These are phyloP conservation scores for Aleiodes alternator DNA, from an alignment of 2,888 invertebrate genomes.

Conservation along the genomic window DNA sequence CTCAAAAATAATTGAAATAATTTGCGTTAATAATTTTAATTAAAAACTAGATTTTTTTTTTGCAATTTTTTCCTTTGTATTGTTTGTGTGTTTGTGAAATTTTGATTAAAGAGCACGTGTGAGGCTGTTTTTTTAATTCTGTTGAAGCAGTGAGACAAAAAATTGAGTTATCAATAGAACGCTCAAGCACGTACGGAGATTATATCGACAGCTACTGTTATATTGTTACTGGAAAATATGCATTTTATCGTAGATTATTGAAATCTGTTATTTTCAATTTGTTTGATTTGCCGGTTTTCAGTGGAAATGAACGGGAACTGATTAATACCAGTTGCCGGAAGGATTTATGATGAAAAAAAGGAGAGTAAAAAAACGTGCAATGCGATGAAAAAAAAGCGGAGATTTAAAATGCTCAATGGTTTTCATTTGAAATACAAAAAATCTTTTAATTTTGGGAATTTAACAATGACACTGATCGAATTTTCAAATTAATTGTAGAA, in stretches of 20 bases:
- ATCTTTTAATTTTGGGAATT: neutral
- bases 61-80: too few species aligned
- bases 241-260: constrained; percentile 20
- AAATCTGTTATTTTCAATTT: constrained; percentile 18
- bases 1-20: too few species aligned
- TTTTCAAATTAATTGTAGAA: too few species aligned
- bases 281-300: constrained; percentile 15
- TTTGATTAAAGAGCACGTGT: too few species aligned
- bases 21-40: too few species aligned
- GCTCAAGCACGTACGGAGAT: constrained; percentile 10
- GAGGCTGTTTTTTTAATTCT: too few species aligned
- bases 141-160: neutral
- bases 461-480: neutral
- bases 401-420: neutral
- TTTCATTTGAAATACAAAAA: neutral
- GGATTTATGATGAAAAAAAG: constrained; percentile 14
- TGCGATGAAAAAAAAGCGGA: neutral
- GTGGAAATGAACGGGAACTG: constrained; percentile 9
- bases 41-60: too few species aligned
- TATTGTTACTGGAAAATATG: constrained; percentile 10
- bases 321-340: neutral
- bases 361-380: neutral
- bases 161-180: constrained; percentile 16
- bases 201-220: neutral
- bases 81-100: too few species aligned